Evolutionary conservation across 2,113 vertebrate species (phyloP).

Genomic region (Tupaia chinensis): DNA sequence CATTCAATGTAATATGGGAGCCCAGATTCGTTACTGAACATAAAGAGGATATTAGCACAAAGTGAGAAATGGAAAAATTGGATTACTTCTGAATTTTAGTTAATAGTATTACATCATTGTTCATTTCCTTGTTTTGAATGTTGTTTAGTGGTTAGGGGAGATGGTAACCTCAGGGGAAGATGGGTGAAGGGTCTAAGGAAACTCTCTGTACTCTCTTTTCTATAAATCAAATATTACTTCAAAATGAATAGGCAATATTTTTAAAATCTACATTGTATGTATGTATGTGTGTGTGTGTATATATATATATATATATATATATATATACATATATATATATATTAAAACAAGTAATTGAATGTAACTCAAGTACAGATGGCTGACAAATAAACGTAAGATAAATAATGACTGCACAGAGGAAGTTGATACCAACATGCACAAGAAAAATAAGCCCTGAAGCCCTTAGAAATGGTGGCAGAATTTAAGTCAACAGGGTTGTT

Average conservation of each 20-base stretch:
- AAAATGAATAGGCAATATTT: background rate
- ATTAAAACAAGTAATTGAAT: background rate
- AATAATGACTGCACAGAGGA: background rate
- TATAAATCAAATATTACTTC: background rate
- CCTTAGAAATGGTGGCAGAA: background rate
- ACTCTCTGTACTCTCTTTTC: background rate
- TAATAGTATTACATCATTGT: background rate
- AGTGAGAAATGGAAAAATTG: background rate
- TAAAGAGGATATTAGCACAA: background rate
- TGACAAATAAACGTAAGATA: background rate
- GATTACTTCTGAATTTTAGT: background rate
- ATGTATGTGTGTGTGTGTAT: too few relatives aligned
- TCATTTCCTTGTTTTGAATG: background rate
- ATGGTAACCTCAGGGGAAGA: background rate
- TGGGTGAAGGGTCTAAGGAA: too few relatives aligned
- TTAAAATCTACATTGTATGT: too few relatives aligned
- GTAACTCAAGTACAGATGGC: background rate
- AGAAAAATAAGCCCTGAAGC: background rate
- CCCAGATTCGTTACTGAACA: background rate
- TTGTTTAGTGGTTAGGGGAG: background rate
- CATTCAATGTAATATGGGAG: background rate
- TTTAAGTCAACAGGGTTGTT: background rate
- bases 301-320: background rate
- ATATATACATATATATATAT: background rate
- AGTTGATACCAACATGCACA: background rate